A percentile compares a stretch with the other conserved stretches of the same genome.
These are phyloP conservation scores for Tridacna gigas DNA, from an alignment of 2,888 invertebrate genomes.

Conservation along the genomic window DNA sequence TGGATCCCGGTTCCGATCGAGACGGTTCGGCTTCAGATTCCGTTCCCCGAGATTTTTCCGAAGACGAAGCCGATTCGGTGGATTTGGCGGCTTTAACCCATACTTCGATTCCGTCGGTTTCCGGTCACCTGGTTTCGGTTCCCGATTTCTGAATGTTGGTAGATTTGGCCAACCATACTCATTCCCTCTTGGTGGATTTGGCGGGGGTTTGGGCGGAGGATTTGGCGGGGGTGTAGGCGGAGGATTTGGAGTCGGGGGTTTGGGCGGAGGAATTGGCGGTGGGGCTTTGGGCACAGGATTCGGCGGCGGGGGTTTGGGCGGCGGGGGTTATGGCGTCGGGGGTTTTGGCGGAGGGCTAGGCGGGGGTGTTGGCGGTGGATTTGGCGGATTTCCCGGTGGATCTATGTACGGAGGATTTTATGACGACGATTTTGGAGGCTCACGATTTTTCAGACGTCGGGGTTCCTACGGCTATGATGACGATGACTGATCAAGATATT, in stretches of 20 bases:
- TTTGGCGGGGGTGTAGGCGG: too few species aligned
- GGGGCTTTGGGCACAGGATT: background rate
- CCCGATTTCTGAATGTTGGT: too few species aligned
- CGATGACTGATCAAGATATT: background rate
- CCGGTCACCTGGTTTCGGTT: too few species aligned
- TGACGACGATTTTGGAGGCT: background rate
- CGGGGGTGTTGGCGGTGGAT: background rate
- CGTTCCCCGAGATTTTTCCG: background rate
- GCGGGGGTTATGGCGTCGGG: background rate
- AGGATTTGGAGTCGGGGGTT: background rate
- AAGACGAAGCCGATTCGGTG: background rate
- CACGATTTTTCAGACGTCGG: background rate
- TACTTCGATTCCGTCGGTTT: too few species aligned
- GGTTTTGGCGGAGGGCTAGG: conserved; percentile 5
- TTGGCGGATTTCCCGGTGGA: background rate
- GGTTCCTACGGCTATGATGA: background rate
- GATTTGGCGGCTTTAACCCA: background rate
- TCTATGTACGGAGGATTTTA: background rate
- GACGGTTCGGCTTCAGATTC: background rate
- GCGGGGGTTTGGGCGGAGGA: too few species aligned
- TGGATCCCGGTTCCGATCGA: background rate
- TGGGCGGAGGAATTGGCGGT: background rate
- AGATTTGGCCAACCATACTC: too few species aligned
- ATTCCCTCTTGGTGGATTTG: too few species aligned
- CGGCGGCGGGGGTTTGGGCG: background rate